These are phyloP conservation scores for Tetraodon nigroviridis DNA, from an alignment of 2,113 vertebrate genomes.

Conservation along the genomic window DNA sequence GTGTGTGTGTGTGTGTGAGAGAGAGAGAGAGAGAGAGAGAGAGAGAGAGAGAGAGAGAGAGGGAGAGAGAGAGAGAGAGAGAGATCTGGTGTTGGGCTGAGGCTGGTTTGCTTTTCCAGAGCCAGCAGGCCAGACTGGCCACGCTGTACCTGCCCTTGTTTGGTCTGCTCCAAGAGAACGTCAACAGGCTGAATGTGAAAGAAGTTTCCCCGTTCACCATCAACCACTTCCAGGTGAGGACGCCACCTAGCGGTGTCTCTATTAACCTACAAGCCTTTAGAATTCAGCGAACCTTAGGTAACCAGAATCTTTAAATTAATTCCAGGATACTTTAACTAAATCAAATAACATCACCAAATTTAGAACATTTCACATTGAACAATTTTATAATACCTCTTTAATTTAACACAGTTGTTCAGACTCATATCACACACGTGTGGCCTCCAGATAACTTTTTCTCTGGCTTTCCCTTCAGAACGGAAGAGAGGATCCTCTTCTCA, in stretches of 20 bases:
- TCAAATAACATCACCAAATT: no score
- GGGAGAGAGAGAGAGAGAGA: no score
- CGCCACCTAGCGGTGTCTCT: constrained; percentile 56
- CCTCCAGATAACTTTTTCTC: no score
- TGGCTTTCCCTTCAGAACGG: constrained; percentile 71
- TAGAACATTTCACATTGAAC: no score
- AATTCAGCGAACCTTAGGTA: neutral
- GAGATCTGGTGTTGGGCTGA: neutral
- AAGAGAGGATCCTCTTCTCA: constrained; percentile 80
- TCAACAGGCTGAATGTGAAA: constrained; percentile 92
- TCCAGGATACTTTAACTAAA: no score
- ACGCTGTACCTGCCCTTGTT: constrained; percentile 95
- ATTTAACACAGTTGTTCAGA: no score
- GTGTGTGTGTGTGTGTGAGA: no score
- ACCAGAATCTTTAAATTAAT: neutral
- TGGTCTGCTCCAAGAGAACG: constrained; percentile 93
- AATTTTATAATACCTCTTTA: no score
- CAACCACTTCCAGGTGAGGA: constrained; percentile 81
- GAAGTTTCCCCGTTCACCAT: constrained; percentile 83
- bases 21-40: no score
- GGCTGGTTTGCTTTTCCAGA: constrained; percentile 74
- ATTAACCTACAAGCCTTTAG: neutral
- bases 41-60: no score
- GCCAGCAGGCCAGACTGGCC: constrained; percentile 91
- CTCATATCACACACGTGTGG: no score